Conservation (phyloP, 2,888 invertebrate genomes). For the Heterodera filipjevi region DNA sequence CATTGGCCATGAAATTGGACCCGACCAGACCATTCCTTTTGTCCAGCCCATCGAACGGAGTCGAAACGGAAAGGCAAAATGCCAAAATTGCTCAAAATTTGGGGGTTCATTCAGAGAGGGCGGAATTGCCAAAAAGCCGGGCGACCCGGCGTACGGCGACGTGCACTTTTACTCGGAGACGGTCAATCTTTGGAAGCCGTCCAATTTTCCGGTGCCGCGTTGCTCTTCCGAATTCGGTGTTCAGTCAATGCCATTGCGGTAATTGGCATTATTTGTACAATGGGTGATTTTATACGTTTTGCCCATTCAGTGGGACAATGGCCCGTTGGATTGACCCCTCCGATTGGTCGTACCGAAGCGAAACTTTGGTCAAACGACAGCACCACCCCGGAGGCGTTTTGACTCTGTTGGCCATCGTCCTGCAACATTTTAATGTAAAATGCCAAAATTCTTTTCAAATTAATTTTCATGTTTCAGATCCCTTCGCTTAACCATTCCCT, state of each 20-base stretch:
- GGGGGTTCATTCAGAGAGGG: conserved; percentile 70
- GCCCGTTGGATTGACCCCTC: conserved; percentile 41
- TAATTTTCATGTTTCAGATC: not conserved
- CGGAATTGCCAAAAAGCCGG: conserved; percentile 78
- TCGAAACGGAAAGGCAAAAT: conserved; percentile 55
- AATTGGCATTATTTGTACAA: not conserved
- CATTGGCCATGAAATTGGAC: conserved; percentile 73
- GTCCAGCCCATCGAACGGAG: conserved; percentile 90
- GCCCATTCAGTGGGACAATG: conserved; percentile 41
- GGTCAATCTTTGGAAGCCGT: conserved; percentile 78
- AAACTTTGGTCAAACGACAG: conserved; percentile 72
- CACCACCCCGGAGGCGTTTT: conserved; percentile 80
- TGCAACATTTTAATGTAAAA: conserved; percentile 59
- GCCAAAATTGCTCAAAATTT: not conserved
- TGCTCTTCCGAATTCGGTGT: conserved; percentile 95
- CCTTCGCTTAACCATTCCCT: not conserved
- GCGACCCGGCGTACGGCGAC: conserved; percentile 81
- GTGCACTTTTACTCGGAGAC: conserved; percentile 85
- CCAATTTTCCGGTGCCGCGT: conserved; percentile 79
- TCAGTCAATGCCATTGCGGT: conserved; percentile 78
- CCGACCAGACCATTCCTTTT: conserved; percentile 75
- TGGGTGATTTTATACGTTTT: not conserved
- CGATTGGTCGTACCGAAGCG: conserved; percentile 45
- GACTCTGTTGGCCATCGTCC: conserved; percentile 52
- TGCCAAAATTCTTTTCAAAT: too few species aligned